Conservation (phyloP, 2,888 invertebrate species). For the Sphaerophoria taeniata region DNA sequence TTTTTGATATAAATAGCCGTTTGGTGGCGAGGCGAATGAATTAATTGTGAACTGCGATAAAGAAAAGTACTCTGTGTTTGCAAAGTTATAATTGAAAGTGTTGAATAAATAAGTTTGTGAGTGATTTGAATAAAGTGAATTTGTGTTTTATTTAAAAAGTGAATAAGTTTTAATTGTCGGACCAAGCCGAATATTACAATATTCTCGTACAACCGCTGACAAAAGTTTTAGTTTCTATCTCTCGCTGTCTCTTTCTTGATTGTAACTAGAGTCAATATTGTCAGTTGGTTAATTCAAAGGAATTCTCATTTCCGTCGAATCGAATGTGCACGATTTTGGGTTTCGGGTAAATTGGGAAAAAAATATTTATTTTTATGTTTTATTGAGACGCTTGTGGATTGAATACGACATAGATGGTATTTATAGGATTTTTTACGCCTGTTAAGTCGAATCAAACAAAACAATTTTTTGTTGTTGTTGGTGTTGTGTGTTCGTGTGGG, state of each 20-base stretch:
- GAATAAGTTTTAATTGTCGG: too few species aligned
- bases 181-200: slow-evolving; percentile 55
- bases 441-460: slow-evolving; percentile 62
- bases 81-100: too few species aligned
- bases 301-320: slow-evolving; percentile 54
- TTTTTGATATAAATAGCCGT: too few species aligned
- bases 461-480: not conserved
- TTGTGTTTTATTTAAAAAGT: too few species aligned
- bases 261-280: slow-evolving; percentile 7
- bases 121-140: too few species aligned
- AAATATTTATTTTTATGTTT: slow-evolving; percentile 56
- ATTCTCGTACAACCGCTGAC: slow-evolving; percentile 16
- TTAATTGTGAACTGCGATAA: too few species aligned
- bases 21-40: too few species aligned
- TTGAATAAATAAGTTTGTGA: too few species aligned
- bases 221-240: not conserved
- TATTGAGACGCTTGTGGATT: slow-evolving; percentile 44
- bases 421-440: slow-evolving; percentile 57
- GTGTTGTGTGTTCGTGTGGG: slow-evolving; percentile 39
- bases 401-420: slow-evolving; percentile 44
- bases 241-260: not conserved
- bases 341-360: slow-evolving; percentile 63
- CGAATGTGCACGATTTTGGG: slow-evolving; percentile 67
- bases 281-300: slow-evolving; percentile 37
- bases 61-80: too few species aligned